Evolutionary conservation across 1,140 invertebrate genomes (phyloP).

Genomic region (Grapholita molesta): DNA sequence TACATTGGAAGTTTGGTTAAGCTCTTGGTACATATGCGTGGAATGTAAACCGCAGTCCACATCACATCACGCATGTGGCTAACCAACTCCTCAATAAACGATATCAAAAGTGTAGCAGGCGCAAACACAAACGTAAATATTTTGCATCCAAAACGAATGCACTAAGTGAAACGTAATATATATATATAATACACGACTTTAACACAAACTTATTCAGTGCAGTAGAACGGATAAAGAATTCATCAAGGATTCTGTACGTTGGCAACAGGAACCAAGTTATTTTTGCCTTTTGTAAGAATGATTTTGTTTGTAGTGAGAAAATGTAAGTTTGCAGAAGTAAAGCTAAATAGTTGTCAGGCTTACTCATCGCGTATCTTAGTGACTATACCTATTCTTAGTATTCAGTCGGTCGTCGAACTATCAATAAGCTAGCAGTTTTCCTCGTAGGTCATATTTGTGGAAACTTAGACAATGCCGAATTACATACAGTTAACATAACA

Average conservation of each 20-base stretch:
- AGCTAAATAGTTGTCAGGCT: slow-evolving; percentile 5
- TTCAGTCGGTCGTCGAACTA: slow-evolving; percentile 9
- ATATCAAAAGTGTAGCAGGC: neutral
- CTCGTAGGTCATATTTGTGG: neutral
- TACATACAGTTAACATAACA: no score
- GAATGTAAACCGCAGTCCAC: no score
- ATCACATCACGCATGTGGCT: neutral
- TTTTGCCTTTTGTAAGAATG: neutral
- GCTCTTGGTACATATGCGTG: no score
- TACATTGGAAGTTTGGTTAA: no score
- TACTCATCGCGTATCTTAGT: slow-evolving; percentile 10
- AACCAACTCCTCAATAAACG: neutral
- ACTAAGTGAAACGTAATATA: slow-evolving; percentile 5
- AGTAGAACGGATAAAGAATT: neutral
- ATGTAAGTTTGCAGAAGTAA: neutral
- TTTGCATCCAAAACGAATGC: neutral
- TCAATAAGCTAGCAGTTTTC: slow-evolving; percentile 5
- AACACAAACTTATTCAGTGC: slow-evolving; percentile 1
- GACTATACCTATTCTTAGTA: slow-evolving; percentile 9
- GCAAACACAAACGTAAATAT: neutral
- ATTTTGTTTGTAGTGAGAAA: neutral
- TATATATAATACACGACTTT: no score
- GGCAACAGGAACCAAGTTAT: neutral
- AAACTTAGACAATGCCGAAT: neutral
- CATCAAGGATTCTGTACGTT: neutral